These are phyloP conservation scores for Sitta europaea DNA, from an alignment of 2,113 vertebrate genomes.

Conservation along the genomic window DNA sequence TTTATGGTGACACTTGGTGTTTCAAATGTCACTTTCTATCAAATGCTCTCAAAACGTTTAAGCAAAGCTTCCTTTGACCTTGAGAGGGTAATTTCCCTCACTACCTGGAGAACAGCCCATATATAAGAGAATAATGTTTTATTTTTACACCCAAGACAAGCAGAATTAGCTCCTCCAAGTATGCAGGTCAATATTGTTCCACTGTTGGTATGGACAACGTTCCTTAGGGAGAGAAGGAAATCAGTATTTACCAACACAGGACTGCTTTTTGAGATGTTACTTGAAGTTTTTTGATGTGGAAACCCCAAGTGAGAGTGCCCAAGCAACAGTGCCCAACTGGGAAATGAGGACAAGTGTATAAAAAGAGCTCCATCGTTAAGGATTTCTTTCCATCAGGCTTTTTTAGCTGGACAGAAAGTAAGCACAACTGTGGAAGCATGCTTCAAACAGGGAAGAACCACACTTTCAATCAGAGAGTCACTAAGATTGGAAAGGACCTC, in stretches of 20 bases:
- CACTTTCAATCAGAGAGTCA: neutral
- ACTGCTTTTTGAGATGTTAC: neutral
- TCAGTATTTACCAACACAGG: neutral
- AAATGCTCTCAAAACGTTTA: neutral
- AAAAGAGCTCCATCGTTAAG: rapidly evolving
- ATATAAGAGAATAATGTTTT: rapidly evolving
- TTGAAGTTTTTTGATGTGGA: neutral
- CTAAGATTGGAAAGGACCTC: neutral
- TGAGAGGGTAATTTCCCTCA: neutral
- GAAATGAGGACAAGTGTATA: rapidly evolving
- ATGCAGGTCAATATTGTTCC: rapidly evolving
- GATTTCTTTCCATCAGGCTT: neutral
- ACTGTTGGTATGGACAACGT: rapidly evolving
- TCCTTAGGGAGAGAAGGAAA: neutral
- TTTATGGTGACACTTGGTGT: neutral
- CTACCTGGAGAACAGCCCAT: neutral
- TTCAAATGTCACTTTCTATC: neutral
- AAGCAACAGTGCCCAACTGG: neutral
- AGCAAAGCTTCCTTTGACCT: neutral
- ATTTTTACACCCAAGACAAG: neutral
- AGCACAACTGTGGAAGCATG: rapidly evolving
- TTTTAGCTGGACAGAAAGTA: neutral
- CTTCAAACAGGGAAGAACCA: neutral
- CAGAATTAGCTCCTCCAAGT: neutral
- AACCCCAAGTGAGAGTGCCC: neutral